Evolutionary conservation across 2,797 vertebrate genomes (phyloP).

Genomic region (Scolopax rusticola): DNA sequence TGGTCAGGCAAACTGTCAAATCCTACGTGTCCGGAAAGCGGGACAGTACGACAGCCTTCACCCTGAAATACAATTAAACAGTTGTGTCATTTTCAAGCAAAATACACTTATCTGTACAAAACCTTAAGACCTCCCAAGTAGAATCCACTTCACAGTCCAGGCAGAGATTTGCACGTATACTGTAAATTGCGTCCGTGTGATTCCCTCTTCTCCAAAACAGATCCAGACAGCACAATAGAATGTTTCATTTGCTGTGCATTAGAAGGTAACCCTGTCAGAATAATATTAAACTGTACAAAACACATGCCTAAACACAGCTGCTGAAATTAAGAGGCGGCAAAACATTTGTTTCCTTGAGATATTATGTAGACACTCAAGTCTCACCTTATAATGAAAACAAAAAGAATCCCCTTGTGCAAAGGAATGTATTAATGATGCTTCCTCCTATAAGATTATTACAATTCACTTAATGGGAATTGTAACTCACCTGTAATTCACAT

Average conservation of each 20-base stretch:
- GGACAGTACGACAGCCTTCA: conserved; percentile 92
- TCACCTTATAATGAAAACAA: neutral
- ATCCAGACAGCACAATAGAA: neutral
- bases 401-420: neutral
- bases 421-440: neutral
- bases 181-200: neutral
- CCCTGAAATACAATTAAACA: conserved; percentile 80
- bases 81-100: neutral
- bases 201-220: neutral
- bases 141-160: neutral
- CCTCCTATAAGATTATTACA: neutral
- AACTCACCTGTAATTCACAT: neutral
- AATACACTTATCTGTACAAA: neutral
- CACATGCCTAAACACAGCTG: neutral
- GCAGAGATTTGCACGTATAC: neutral
- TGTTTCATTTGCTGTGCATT: neutral
- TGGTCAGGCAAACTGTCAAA: conserved; percentile 99
- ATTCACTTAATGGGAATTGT: neutral
- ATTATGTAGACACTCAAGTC: neutral
- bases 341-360: neutral
- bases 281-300: neutral
- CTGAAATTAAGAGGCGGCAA: neutral
- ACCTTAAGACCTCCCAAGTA: neutral
- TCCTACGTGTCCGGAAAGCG: conserved; percentile 96
- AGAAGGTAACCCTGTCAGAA: neutral